Evolutionary conservation across 1,140 invertebrate genomes (phyloP).

Genomic region (Cryptotermes secundus): DNA sequence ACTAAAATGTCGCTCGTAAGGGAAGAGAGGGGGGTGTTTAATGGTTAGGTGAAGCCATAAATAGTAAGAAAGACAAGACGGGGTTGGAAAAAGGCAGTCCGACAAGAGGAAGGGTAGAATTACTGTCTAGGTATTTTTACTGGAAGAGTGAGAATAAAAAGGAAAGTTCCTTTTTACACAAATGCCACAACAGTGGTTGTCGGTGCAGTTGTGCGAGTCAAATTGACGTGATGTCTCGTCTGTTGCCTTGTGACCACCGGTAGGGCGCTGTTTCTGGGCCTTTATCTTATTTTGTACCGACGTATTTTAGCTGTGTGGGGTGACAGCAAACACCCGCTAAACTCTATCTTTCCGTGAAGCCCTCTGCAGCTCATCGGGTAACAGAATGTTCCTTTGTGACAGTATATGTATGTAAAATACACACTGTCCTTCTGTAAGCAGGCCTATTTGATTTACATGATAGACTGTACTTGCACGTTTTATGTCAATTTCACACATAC

Average conservation of each 20-base stretch:
- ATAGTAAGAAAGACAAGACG: not conserved
- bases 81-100: conserved; percentile 7
- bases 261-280: too few species aligned
- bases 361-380: not conserved
- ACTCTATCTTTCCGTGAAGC: not conserved
- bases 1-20: not conserved
- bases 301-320: not conserved
- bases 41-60: conserved; percentile 7
- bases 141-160: not conserved
- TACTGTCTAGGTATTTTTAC: not conserved
- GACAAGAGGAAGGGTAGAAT: conserved; percentile 5
- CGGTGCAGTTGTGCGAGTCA: not conserved
- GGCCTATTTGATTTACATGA: too few species aligned
- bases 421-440: not conserved
- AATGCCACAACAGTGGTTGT: conserved; percentile 4
- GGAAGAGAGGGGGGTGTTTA: not conserved
- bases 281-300: not conserved
- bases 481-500: too few species aligned
- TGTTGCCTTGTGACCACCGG: not conserved
- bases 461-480: too few species aligned
- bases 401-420: not conserved
- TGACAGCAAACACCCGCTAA: not conserved
- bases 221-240: not conserved
- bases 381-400: not conserved
- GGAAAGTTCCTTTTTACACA: not conserved